Conservation (phyloP, 2,113 vertebrate species). For the Petroica traversi region DNA sequence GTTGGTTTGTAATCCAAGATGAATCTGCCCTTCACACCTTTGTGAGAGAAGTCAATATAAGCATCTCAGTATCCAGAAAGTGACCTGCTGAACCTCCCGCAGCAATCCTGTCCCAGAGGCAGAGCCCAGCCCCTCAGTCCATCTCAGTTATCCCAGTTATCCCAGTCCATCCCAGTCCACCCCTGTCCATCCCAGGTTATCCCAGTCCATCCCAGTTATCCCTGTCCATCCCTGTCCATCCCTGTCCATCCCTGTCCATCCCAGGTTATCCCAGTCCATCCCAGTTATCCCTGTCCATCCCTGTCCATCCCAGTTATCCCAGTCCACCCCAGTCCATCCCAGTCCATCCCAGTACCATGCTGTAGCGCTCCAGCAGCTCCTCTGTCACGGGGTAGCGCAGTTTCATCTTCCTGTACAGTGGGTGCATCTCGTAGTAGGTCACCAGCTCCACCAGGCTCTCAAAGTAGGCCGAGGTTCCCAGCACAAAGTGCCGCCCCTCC, state of each 20-base stretch:
- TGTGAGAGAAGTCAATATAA: background rate
- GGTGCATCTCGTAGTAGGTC: constrained; percentile 88
- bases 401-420: constrained; percentile 92
- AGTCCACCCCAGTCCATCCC: background rate
- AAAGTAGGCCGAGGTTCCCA: constrained; percentile 92
- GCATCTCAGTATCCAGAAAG: background rate
- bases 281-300: background rate
- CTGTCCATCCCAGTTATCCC: too few species aligned
- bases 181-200: too few species aligned
- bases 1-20: background rate
- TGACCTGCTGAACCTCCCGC: background rate
- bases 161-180: background rate
- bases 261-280: too few species aligned
- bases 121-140: background rate
- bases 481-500: constrained; percentile 85
- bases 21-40: background rate
- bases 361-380: constrained; percentile 88
- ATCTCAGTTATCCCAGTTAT: too few species aligned
- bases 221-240: background rate
- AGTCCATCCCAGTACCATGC: constrained; percentile 53
- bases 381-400: constrained; percentile 93
- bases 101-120: background rate
- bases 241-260: too few species aligned
- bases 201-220: background rate
- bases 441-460: constrained; percentile 94